Evolutionary conservation across 2,113 vertebrate genomes (phyloP).

Genomic region (Centropus bengalensis): DNA sequence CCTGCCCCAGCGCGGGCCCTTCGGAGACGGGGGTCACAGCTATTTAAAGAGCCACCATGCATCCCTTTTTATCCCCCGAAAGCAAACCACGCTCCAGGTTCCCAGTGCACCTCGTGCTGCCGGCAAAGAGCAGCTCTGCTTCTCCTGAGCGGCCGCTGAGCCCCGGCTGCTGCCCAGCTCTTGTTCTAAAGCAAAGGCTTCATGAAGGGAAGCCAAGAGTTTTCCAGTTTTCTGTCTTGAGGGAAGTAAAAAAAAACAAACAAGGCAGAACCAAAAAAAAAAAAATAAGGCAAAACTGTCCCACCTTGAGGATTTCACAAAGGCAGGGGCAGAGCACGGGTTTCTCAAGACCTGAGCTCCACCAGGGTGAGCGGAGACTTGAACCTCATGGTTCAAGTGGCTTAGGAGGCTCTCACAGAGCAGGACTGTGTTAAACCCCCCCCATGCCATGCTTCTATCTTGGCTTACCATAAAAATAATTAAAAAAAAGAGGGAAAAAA

Average conservation of each 20-base stretch:
- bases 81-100: not conserved
- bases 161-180: not conserved
- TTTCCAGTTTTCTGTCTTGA: not conserved
- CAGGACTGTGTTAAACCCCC: fast-evolving
- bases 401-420: fast-evolving
- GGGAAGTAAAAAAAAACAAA: not conserved
- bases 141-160: not conserved
- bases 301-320: not conserved
- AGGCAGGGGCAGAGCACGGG: not conserved
- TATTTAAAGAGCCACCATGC: not conserved
- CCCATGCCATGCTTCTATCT: fast-evolving
- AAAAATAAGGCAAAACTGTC: not conserved
- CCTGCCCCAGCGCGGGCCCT: not conserved
- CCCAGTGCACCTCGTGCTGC: not conserved
- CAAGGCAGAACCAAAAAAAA: not conserved
- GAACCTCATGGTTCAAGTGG: fast-evolving
- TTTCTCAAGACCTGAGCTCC: not conserved
- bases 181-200: not conserved
- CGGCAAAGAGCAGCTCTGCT: not conserved
- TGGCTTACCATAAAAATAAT: not conserved
- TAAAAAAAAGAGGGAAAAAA: fast-evolving
- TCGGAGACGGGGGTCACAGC: not conserved
- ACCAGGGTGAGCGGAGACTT: not conserved
- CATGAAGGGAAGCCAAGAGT: fast-evolving
- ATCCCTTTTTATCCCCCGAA: not conserved